Evolutionary conservation across 2,113 vertebrate species (phyloP), one percentile per base, ranked within the genome.

Genomic region (Gasterosteus nipponicus): DNA sequence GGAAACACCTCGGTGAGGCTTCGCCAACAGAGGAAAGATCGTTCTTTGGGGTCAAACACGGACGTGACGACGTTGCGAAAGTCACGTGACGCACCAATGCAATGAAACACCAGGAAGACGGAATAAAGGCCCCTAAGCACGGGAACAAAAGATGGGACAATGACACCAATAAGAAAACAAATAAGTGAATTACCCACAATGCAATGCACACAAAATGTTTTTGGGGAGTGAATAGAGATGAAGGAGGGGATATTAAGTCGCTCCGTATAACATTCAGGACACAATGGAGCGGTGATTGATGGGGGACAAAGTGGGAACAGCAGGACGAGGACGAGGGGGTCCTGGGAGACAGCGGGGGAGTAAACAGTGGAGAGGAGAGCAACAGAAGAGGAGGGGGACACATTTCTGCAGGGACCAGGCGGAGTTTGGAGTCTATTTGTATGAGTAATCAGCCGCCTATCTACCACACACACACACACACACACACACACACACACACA

Each of bases 201-300:
- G 92, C 91, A 86, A 89, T 91, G 93, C 93, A 92, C 95, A 95
- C 95, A 94, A 96, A 95, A 96, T 95, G 94, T 96, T 96, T 96
- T 95, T 38, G 35, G 94, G 95, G 95, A 96, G 95, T 96, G 96
- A 96, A 97, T 96, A 96, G 96, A 97, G 96, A 98, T 97, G 96
- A 98, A 97, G 96, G 96, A 95, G 95, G 94, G 96, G 96, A 97
- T 97, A 97, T 98, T 98, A 98, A 97, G 96, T 96, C 96, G 97
- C 95, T 97, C 96, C 96, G 96, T 98, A 96, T 96, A 97, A 96
- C 96, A 97, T 97, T 96, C 96, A 95, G 95, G 96, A 97, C 96
- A 98, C 97, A 97, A 96, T 96, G 95, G 94, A 88, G 86, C 69
- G 54, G 95, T 98, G 97, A 99, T 99, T 97, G 97, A 99, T 99